Evolutionary conservation across 2,797 vertebrate species (phyloP), one percentile per base, ranked within the genome.

Genomic region (Staurois parvus): DNA sequence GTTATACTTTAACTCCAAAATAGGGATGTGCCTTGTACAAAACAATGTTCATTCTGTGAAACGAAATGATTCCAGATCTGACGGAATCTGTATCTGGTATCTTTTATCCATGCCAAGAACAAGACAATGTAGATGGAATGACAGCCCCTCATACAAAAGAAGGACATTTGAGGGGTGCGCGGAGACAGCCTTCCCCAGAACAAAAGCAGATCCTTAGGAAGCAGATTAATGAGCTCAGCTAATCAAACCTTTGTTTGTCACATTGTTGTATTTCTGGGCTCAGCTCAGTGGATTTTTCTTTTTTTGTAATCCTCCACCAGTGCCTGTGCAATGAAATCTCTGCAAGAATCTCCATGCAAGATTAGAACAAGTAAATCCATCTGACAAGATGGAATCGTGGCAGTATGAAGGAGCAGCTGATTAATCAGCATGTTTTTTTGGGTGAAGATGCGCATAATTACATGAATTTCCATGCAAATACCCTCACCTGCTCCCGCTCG

Each of bases 401-500:
- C 34, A 66, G 59, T 26, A 10, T 15, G 32, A 0, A 26, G 76
- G 59, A n/a, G 32, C 76, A 32, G 76, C 76, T 76, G 34, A 78
- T 78, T 78, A 78, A 66, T 66, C 76, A 67, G 17, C 52, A n/a
- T 40, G 75, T 30, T 37, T 17, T 52, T 52, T n/a, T 40, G 76
- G 76, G n/a, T 28, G 59, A 78, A 40, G 59, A 79, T 30, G 77
- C 9, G 76, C 76, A 79, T 67, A 68, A 79, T 79, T 42, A 68
- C 62, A 21, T 21, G 17, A 13, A 48, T 68, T 66, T 79, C 40
- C 28, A 79, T 68, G 9, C 26, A 48, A 68, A 79, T 45, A 12
- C 45, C 64, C 66, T 48, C 77, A 48, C 77, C 77, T 79, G 77
- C 76, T 68, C 26, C 62, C 40, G 62, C 62, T 42, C 64, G 26